Percentiles rank a stretch among this genome's conserved stretches.
Conservation (phyloP, 2,888 invertebrate genomes). For the Himalopsyche kuldschensis region DNA sequence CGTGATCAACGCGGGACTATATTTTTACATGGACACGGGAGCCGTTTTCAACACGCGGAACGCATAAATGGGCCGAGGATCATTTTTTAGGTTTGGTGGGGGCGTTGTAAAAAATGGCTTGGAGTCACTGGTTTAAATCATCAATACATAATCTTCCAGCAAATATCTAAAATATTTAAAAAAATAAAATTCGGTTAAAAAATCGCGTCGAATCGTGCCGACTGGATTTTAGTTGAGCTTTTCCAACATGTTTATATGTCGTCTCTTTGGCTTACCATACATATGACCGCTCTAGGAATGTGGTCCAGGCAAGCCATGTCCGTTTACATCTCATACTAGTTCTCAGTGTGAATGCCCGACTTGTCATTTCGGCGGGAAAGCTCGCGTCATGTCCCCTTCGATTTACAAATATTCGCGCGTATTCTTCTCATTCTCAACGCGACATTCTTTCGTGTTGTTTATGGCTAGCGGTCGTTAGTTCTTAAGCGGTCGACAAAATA, state of each 20-base stretch:
- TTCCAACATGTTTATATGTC: background rate
- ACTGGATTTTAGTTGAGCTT: background rate
- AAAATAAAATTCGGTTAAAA: too few relatives aligned
- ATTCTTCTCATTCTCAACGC: background rate
- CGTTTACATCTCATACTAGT: background rate
- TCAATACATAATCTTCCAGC: too few relatives aligned
- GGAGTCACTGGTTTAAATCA: too few relatives aligned
- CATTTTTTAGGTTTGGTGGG: too few relatives aligned
- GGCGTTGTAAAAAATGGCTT: too few relatives aligned
- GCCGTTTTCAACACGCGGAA: too few relatives aligned
- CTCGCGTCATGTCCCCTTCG: background rate
- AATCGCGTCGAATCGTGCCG: background rate
- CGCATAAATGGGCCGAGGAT: too few relatives aligned
- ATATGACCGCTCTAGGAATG: background rate
- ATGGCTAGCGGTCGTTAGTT: too few relatives aligned
- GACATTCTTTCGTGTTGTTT: background rate
- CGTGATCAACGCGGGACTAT: too few relatives aligned
- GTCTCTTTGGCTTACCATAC: background rate
- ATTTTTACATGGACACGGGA: too few relatives aligned
- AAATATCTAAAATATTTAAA: too few relatives aligned
- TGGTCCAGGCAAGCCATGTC: background rate
- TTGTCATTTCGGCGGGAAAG: background rate
- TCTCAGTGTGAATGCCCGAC: background rate
- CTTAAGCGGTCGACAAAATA: too few relatives aligned
- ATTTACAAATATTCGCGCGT: background rate